phyloP scores from a whole-genome alignment of 2,888 invertebrate genomes.

The Cetonia aurata region DNA sequence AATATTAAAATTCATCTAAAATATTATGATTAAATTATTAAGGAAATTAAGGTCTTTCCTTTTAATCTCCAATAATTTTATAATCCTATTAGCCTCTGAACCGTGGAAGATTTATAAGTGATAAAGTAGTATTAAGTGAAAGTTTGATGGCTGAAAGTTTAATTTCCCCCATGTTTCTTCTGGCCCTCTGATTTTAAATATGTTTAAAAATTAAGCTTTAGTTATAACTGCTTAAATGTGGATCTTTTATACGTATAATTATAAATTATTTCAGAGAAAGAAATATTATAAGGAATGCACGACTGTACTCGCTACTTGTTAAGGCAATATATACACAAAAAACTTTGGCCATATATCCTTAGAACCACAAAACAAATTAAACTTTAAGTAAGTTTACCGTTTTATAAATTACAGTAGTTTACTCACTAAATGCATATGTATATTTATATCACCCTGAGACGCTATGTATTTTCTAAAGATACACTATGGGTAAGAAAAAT shows the following conservation, averaged over 20 bases:
- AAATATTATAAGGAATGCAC: conserved; percentile 5
- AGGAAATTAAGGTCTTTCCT: conserved; percentile 6
- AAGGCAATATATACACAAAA: not conserved
- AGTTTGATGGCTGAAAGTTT: conserved; percentile 7
- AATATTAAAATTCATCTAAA: conserved; percentile 9
- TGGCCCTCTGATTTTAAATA: not conserved
- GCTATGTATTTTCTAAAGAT: conserved; percentile 9
- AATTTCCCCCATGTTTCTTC: not conserved
- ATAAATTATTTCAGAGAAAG: not conserved
- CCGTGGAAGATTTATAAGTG: conserved; percentile 14
- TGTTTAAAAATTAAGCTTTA: no score
- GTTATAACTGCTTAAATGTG: not conserved
- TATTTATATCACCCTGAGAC: not conserved
- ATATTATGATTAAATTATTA: conserved; percentile 11
- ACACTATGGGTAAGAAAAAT: no score
- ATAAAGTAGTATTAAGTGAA: conserved; percentile 16
- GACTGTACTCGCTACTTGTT: no score
- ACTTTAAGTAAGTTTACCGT: conserved; percentile 19
- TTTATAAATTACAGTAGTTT: conserved; percentile 19
- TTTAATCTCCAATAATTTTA: conserved; percentile 27
- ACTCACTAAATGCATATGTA: not conserved
- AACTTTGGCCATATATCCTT: conserved; percentile 10
- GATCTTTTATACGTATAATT: not conserved
- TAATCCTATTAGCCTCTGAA: conserved; percentile 22
- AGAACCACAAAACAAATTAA: not conserved